A percentile compares a stretch with the other conserved stretches of the same genome.
phyloP scores from a whole-genome alignment of 1,140 invertebrate species.

The Dendrolimus punctatus region DNA sequence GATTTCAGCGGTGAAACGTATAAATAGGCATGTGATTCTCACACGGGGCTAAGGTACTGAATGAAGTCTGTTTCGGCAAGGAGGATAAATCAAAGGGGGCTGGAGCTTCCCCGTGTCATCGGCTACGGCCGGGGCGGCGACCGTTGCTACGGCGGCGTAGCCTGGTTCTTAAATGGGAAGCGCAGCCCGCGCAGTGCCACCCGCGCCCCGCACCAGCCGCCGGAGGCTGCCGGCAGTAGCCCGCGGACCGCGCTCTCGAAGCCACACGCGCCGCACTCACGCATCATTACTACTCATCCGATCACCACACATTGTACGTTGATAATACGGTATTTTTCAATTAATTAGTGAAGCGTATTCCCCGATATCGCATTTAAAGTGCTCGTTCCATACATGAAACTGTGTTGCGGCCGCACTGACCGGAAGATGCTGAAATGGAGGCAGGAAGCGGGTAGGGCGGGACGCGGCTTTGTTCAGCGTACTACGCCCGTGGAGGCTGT shows the following conservation, averaged over 20 bases:
- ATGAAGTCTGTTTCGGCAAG: not conserved
- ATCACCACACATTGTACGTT: slow-evolving; percentile 21
- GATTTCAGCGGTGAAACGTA: not conserved
- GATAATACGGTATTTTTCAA: slow-evolving; percentile 16
- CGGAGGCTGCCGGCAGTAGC: slow-evolving; percentile 61
- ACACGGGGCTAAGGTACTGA: slow-evolving; percentile 4
- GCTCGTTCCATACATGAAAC: slow-evolving; percentile 40
- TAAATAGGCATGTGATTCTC: slow-evolving; percentile 10
- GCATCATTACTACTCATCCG: slow-evolving; percentile 13
- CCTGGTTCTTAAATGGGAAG: slow-evolving; percentile 48
- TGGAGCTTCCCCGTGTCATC: slow-evolving; percentile 31
- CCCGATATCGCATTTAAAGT: slow-evolving; percentile 24
- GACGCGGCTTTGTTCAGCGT: slow-evolving; percentile 49
- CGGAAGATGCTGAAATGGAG: slow-evolving; percentile 27
- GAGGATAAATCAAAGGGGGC: slow-evolving; percentile 34
- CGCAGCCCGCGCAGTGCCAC: slow-evolving; percentile 48
- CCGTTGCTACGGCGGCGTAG: slow-evolving; percentile 41
- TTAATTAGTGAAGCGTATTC: slow-evolving; percentile 31
- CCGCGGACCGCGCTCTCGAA: slow-evolving; percentile 54
- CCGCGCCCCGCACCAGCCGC: slow-evolving; percentile 30
- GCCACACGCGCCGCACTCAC: slow-evolving; percentile 38
- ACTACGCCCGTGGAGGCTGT: slow-evolving; percentile 56
- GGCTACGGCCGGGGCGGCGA: slow-evolving; percentile 36
- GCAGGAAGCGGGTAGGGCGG: slow-evolving; percentile 42
- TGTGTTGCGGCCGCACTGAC: slow-evolving; percentile 23